Conservation (phyloP, 1,140 invertebrate species). For the Tachypleus tridentatus region DNA sequence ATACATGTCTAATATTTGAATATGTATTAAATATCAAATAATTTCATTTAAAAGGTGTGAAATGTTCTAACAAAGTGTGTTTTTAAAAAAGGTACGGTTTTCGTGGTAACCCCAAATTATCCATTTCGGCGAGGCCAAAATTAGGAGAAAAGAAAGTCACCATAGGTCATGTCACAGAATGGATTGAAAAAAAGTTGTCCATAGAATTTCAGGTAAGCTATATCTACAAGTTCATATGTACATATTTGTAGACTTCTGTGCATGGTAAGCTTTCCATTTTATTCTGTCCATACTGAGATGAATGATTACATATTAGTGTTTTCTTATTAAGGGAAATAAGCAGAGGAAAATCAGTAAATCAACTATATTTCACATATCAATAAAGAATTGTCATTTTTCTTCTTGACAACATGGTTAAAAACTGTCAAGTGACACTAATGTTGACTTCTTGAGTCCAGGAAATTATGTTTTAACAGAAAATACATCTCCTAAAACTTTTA, state of each 20-base stretch:
- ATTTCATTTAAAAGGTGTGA: too few relatives aligned
- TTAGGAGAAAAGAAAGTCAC: slow-evolving; percentile 73
- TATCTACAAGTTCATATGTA: not conserved
- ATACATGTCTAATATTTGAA: too few relatives aligned
- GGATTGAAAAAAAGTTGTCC: slow-evolving; percentile 78
- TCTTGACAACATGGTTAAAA: too few relatives aligned
- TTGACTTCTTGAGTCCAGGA: too few relatives aligned
- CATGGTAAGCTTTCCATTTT: not conserved
- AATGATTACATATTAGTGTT: not conserved
- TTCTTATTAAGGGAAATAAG: slow-evolving; percentile 2
- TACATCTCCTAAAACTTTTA: too few relatives aligned
- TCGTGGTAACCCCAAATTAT: slow-evolving; percentile 55
- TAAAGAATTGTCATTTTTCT: too few relatives aligned
- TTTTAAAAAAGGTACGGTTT: slow-evolving; percentile 42
- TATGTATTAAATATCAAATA: too few relatives aligned
- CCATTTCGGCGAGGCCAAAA: slow-evolving; percentile 63
- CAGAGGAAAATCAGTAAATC: too few relatives aligned
- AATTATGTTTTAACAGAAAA: too few relatives aligned
- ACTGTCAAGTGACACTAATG: too few relatives aligned
- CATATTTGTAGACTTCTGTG: not conserved
- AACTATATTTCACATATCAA: too few relatives aligned
- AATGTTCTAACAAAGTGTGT: not conserved
- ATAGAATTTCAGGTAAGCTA: slow-evolving; percentile 41
- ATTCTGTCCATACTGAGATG: slow-evolving; percentile 1
- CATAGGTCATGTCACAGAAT: slow-evolving; percentile 69